Base-by-base conservation (phyloP, 2,113 vertebrate species). In the Anarrhichthys ocellatus region DNA sequence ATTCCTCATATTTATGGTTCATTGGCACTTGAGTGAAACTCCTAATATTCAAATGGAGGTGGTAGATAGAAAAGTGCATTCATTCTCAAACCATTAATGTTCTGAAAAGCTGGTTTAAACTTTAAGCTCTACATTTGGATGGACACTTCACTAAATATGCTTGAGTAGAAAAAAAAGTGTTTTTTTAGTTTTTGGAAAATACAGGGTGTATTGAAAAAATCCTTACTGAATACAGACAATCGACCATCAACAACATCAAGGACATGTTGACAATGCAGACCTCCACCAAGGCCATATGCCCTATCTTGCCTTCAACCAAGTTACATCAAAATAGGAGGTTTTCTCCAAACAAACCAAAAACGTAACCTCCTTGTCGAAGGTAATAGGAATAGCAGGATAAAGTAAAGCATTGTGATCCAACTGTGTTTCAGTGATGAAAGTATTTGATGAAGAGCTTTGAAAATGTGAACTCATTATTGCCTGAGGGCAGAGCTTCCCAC, bases 401-500 rank as follows among this genome's bases (percentile, higher is more conserved):
- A 34, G 29, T 24, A 5, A 48, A 63, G 27, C 29, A 17, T 3
- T 64, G 3, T 52, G 62, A 15, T 74, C 9, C 20, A 50, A 40
- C 15, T 74, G 8, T 61, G 29, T 36, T 36, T 38, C 6, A 48
- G 22, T 48, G 29, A 42, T 59, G 42, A 34, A 29, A 40, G 27
- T 22, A 22, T 75, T 34, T 68, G 38, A n/a, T 14, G 2, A 34
- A 32, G 15, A 58, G 59, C 50, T 70, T 29, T 76, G 17, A 48
- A 76, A 67, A 65, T 54, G 52, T 64, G 22, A 68, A 80, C 52
- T 63, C 68, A 50, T 54, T 36, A 6, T 14, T 54, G 29, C 14
- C 56, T 38, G 7, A 27, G 70, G 66, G 42, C 58, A 27, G 0
- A 27, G n/a, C 86, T 83, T 85, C 82, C 84, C 74, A 82, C 79